Percentiles rank a stretch among this genome's conserved stretches.
Evolutionary conservation across 2,888 invertebrate genomes (phyloP).

Genomic region (Artemia sp.): DNA sequence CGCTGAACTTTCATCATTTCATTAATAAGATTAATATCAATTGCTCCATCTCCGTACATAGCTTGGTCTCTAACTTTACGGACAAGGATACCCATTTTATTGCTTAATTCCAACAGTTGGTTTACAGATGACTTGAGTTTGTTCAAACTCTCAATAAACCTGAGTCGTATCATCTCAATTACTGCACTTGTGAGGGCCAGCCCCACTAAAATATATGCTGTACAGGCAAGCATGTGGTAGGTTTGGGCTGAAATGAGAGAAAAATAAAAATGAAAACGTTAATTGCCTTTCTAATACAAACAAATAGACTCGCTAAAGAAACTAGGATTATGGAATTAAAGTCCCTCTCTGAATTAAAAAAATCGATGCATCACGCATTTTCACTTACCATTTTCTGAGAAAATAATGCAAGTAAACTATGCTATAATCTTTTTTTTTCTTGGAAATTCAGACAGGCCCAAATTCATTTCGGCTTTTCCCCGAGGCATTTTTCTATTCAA

Average conservation of each 20-base stretch:
- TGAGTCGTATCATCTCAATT: conserved; percentile 5
- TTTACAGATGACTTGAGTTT: conserved; percentile 9
- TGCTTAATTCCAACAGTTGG: background rate
- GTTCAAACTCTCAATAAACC: background rate
- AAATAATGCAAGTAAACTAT: no score
- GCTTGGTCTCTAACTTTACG: conserved; percentile 2
- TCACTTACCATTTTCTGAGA: no score
- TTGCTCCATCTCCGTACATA: background rate
- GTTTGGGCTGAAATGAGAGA: conserved; percentile 8
- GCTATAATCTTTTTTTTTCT: no score
- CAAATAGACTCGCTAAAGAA: no score
- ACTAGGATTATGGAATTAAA: no score
- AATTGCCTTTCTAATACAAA: no score
- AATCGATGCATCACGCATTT: no score
- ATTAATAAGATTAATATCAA: conserved; percentile 12
- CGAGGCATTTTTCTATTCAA: no score
- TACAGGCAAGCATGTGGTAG: conserved; percentile 9
- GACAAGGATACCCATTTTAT: background rate
- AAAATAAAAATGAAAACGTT: background rate
- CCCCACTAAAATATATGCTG: background rate
- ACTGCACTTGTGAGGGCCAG: conserved; percentile 8
- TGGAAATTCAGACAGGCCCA: no score
- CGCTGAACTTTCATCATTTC: conserved; percentile 14
- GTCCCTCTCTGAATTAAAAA: no score
- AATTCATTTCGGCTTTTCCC: no score